These are phyloP conservation scores for Ashinkailepas kermadecensis DNA, from an alignment of 2,888 invertebrate species.

Conservation along the genomic window DNA sequence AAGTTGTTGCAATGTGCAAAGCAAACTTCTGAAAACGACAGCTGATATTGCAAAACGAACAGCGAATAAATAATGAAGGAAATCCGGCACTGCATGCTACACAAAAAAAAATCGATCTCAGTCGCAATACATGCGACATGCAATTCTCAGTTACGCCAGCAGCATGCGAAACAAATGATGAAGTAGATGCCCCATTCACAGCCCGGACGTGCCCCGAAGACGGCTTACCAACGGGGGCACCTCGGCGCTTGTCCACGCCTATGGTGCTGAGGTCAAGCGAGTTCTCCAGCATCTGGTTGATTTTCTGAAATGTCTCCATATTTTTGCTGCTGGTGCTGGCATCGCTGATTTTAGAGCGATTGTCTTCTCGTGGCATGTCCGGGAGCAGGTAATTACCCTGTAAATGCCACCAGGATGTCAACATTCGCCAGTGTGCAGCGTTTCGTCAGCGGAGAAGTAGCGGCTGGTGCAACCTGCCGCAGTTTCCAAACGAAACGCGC, in stretches of 20 bases:
- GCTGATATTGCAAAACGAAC: too few relatives aligned
- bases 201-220: too few relatives aligned
- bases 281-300: constrained; percentile 44
- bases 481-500: too few relatives aligned
- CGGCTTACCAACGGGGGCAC: not conserved
- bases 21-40: too few relatives aligned
- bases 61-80: not conserved
- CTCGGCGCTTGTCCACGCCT: not conserved
- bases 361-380: not conserved
- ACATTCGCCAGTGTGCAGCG: too few relatives aligned
- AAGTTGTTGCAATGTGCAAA: too few relatives aligned
- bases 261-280: constrained; percentile 40
- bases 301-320: constrained; percentile 41
- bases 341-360: not conserved
- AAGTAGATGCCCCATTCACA: too few relatives aligned
- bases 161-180: too few relatives aligned
- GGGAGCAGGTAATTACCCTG: not conserved
- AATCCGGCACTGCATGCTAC: not conserved
- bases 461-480: too few relatives aligned
- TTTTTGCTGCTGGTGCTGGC: constrained; percentile 32
- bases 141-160: too few relatives aligned
- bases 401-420: too few relatives aligned
- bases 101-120: not conserved
- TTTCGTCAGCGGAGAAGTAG: too few relatives aligned
- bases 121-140: not conserved